Conservation (phyloP, 2,113 vertebrate species). For the Poeciliopsis occidentalis region DNA sequence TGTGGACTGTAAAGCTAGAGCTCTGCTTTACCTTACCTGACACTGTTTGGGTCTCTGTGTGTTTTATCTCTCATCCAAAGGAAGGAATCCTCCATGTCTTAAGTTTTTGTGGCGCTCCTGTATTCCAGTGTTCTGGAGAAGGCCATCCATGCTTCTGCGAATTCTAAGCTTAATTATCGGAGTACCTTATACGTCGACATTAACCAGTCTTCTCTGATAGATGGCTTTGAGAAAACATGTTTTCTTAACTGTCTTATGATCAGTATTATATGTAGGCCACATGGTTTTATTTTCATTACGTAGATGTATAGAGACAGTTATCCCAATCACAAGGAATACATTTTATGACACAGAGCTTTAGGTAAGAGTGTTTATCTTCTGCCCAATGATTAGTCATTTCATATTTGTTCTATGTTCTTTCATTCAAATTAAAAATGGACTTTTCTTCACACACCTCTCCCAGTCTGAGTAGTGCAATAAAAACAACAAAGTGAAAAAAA, state of each 20-base stretch:
- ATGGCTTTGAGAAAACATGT: not conserved
- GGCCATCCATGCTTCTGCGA: no score
- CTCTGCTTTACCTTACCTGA: not conserved
- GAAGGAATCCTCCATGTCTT: not conserved
- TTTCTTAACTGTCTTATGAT: not conserved
- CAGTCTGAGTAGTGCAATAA: not conserved
- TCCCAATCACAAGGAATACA: not conserved
- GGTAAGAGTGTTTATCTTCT: not conserved
- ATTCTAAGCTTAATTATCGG: no score
- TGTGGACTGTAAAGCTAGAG: not conserved
- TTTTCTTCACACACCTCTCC: not conserved
- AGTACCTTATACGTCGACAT: no score
- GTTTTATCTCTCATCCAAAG: not conserved
- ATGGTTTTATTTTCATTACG: no score
- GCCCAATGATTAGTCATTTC: not conserved
- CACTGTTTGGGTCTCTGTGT: not conserved
- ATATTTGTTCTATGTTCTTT: not conserved
- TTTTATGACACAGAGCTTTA: not conserved
- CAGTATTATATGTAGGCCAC: no score
- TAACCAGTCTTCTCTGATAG: not conserved
- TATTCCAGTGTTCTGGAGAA: not conserved
- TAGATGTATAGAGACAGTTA: no score
- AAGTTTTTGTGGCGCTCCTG: not conserved
- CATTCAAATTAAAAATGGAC: not conserved
- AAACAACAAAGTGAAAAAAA: no score